Evolutionary conservation across 2,113 vertebrate species (phyloP).

Genomic region (Peromyscus leucopus): DNA sequence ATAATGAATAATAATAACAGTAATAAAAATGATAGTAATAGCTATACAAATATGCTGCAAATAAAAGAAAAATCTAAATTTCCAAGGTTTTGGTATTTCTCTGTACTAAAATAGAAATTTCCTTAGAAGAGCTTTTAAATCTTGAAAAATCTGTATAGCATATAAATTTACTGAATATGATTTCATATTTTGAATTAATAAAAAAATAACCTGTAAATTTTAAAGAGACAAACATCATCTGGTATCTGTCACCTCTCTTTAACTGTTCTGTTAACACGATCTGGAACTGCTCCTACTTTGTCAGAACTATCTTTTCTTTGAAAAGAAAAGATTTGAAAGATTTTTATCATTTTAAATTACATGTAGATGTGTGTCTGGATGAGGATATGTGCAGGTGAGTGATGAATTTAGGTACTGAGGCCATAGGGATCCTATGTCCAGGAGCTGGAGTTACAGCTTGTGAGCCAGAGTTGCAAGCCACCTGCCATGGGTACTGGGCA

Average conservation of each 20-base stretch:
- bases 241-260: not conserved
- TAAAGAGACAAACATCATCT: not conserved
- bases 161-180: not conserved
- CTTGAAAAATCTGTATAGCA: not conserved
- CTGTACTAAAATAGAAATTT: not conserved
- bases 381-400: not conserved
- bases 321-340: not conserved
- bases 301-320: not conserved
- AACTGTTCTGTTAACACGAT: not conserved
- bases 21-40: not conserved
- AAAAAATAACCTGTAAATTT: not conserved
- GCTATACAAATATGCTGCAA: not conserved
- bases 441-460: not conserved
- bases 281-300: not conserved
- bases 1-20: not conserved
- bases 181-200: conserved; percentile 26
- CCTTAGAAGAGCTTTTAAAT: not conserved
- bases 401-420: rapidly evolving
- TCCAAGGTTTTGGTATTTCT: not conserved
- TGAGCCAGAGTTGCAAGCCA: not conserved
- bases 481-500: not conserved
- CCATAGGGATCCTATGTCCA: not conserved
- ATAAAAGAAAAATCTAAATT: conserved; percentile 22
- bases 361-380: not conserved
- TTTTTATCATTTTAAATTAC: not conserved